phyloP scores from a whole-genome alignment of 1,140 invertebrate genomes.

The Cotesia chilonis region DNA sequence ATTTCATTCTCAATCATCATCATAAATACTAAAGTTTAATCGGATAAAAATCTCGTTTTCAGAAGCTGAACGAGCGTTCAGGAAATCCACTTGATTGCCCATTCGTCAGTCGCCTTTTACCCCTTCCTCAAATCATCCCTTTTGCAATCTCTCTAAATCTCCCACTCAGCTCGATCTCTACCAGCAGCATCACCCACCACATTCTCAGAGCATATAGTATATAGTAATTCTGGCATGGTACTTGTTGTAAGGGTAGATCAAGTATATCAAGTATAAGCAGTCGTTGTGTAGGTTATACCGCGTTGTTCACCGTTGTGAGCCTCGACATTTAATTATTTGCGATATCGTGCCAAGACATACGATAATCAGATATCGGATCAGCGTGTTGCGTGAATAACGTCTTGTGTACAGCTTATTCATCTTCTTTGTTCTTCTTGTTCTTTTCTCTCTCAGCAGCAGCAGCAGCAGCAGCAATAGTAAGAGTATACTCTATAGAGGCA shows the following conservation, averaged over 20 bases:
- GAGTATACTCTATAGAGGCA: not conserved
- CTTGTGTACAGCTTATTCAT: not conserved
- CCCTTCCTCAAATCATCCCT: too few relatives aligned
- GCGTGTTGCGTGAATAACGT: slow-evolving; percentile 39
- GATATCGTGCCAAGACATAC: slow-evolving; percentile 39
- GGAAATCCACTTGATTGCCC: too few relatives aligned
- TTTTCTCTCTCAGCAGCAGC: not conserved
- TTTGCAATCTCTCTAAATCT: not conserved
- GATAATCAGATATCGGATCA: slow-evolving; percentile 44
- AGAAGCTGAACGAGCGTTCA: not conserved
- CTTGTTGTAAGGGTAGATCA: slow-evolving; percentile 7
- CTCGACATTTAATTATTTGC: slow-evolving; percentile 35
- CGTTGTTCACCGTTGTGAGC: not conserved
- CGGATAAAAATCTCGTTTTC: not conserved
- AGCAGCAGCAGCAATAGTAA: too few relatives aligned
- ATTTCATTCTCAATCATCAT: too few relatives aligned
- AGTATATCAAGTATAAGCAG: not conserved
- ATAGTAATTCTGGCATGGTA: not conserved
- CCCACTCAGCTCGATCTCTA: not conserved
- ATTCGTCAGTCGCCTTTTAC: too few relatives aligned
- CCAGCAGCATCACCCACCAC: not conserved
- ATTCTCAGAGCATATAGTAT: not conserved
- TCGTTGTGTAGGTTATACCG: not conserved
- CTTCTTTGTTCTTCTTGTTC: not conserved
- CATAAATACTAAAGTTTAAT: too few relatives aligned